A percentile compares a stretch with the other conserved stretches of the same genome.
Conservation (phyloP, 2,888 invertebrate genomes). For the Harmothoe impar region DNA sequence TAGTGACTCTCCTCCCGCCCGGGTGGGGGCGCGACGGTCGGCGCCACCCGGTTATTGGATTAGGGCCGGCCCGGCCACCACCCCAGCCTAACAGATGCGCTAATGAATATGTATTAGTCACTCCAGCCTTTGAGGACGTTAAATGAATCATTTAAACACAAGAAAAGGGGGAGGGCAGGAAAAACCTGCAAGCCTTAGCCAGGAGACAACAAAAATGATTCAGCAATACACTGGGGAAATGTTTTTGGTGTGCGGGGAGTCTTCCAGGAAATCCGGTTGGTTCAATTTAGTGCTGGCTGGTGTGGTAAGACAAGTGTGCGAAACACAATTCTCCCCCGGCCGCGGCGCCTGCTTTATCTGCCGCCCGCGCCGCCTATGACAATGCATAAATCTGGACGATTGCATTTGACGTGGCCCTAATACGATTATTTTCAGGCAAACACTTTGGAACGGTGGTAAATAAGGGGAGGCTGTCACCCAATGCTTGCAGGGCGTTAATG, state of each 20-base stretch:
- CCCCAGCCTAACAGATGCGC: constrained; percentile 61
- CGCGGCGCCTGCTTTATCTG: constrained; percentile 28
- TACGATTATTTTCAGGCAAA: constrained; percentile 61
- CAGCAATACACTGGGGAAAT: constrained; percentile 50
- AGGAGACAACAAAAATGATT: constrained; percentile 49
- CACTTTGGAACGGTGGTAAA: constrained; percentile 61
- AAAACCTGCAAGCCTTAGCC: not conserved
- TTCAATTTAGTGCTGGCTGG: constrained; percentile 18
- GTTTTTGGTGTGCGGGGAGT: constrained; percentile 34
- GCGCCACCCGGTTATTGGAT: constrained; percentile 58
- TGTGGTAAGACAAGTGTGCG: constrained; percentile 50
- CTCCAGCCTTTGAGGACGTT: constrained; percentile 55
- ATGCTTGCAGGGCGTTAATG: not conserved
- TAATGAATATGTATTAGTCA: constrained; percentile 63
- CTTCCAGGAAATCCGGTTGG: constrained; percentile 49
- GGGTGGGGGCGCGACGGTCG: constrained; percentile 7
- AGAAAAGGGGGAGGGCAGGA: constrained; percentile 39
- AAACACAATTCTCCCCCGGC: constrained; percentile 58
- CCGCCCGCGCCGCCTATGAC: constrained; percentile 54
- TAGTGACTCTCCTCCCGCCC: constrained; percentile 31
- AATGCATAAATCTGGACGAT: constrained; percentile 61
- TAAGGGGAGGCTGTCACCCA: constrained; percentile 58
- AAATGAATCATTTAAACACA: constrained; percentile 64
- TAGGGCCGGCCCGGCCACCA: not conserved
- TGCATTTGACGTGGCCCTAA: constrained; percentile 60